A percentile compares a stretch with the other conserved stretches of the same genome.
phyloP scores from a whole-genome alignment of 2,113 vertebrate species.

The Pionites leucogaster region DNA sequence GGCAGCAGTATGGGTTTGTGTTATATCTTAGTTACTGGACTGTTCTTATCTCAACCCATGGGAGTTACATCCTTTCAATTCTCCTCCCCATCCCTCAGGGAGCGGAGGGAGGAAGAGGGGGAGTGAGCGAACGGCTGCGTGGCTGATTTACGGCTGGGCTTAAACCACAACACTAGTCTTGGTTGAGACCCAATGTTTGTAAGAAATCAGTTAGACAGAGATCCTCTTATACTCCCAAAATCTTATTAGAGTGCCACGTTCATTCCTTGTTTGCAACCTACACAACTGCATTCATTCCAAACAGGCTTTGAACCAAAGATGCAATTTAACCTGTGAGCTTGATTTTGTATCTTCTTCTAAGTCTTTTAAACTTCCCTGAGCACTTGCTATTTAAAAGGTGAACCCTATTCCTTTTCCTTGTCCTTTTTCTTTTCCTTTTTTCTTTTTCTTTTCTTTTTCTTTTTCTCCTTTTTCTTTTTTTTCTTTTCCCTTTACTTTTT shows the following conservation, averaged over 20 bases:
- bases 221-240: neutral
- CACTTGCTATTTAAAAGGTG: neutral
- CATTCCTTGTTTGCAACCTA: neutral
- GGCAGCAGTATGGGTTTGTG: no score
- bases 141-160: no score
- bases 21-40: no score
- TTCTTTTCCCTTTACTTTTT: accelerated
- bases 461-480: accelerated
- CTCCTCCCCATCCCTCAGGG: no score
- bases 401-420: neutral
- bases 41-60: no score
- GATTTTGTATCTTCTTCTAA: neutral
- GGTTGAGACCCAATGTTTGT: neutral
- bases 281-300: conserved; percentile 3
- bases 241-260: neutral
- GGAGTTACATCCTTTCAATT: no score
- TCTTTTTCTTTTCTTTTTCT: neutral
- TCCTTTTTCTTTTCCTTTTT: no score
- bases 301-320: neutral
- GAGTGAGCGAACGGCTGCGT: no score
- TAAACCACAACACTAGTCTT: neutral
- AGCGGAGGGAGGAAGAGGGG: no score
- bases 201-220: conserved; percentile 12
- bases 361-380: neutral
- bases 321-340: neutral